Conservation (phyloP, 2,797 vertebrate genomes). For the Arctocebus calabarensis region DNA sequence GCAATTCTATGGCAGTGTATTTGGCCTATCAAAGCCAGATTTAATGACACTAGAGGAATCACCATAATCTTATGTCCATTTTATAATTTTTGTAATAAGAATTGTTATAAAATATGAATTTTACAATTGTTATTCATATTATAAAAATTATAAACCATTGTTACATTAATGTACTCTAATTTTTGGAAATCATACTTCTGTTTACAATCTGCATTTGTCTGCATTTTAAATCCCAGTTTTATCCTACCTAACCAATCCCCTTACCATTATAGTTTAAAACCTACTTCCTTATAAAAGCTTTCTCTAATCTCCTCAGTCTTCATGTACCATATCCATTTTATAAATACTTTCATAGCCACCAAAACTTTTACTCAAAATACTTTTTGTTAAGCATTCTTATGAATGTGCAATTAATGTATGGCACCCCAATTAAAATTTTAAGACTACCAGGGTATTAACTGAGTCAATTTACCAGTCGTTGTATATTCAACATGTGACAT, state of each 20-base stretch:
- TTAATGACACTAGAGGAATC: background rate
- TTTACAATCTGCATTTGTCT: background rate
- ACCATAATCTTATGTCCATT: background rate
- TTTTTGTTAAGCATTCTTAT: background rate
- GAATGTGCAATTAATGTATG: background rate
- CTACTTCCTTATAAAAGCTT: background rate
- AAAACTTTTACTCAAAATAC: background rate
- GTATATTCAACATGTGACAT: background rate
- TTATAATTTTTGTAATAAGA: background rate
- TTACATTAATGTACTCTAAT: background rate
- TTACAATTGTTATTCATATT: background rate
- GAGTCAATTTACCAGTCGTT: background rate
- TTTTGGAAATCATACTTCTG: background rate
- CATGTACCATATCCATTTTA: background rate
- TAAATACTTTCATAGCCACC: background rate
- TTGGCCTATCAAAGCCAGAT: background rate
- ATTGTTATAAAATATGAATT: too few species aligned
- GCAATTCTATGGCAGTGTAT: background rate
- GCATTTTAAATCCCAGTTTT: background rate
- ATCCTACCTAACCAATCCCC: background rate
- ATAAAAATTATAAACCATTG: background rate
- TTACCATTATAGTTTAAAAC: conserved; percentile 1
- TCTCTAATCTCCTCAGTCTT: background rate
- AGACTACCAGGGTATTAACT: background rate
- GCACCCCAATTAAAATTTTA: background rate